Evolutionary conservation across 2,888 invertebrate species (phyloP).

Genomic region (Psylliodes chrysocephalus): DNA sequence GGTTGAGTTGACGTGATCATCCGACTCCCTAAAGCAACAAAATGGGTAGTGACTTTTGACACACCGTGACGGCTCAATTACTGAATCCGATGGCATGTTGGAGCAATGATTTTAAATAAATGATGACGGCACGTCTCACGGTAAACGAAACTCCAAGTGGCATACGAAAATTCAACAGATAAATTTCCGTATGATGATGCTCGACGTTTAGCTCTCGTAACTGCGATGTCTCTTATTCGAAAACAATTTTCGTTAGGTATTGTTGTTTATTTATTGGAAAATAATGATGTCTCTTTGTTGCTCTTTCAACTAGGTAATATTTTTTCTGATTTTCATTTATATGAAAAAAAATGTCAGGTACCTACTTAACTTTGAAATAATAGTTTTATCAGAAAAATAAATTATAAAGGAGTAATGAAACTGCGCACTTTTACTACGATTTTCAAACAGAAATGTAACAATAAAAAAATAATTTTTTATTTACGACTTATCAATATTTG

Average conservation of each 20-base stretch:
- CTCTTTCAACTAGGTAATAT: too few species aligned
- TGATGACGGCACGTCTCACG: slow-evolving; percentile 19
- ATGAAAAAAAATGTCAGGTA: too few species aligned
- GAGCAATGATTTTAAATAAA: slow-evolving; percentile 32
- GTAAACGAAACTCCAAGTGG: slow-evolving; percentile 15
- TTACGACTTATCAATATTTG: too few species aligned
- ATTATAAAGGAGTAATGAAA: too few species aligned
- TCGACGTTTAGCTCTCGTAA: not conserved
- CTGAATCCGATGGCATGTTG: slow-evolving; percentile 30
- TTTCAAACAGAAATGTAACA: too few species aligned
- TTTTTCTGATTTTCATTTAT: too few species aligned
- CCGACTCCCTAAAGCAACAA: slow-evolving; percentile 4
- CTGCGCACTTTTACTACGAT: too few species aligned
- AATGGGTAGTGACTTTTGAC: slow-evolving; percentile 28
- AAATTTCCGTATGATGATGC: not conserved
- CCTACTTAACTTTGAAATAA: too few species aligned
- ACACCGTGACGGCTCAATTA: slow-evolving; percentile 34
- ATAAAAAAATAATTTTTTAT: too few species aligned
- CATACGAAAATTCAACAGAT: slow-evolving; percentile 1
- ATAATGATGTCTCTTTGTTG: too few species aligned
- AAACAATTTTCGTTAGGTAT: not conserved
- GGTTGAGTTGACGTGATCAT: slow-evolving; percentile 24
- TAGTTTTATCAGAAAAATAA: too few species aligned
- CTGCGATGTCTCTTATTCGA: slow-evolving; percentile 3
- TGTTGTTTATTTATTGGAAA: not conserved